Evolutionary conservation across 2,113 vertebrate genomes (phyloP).

Genomic region (Sorex araneus): DNA sequence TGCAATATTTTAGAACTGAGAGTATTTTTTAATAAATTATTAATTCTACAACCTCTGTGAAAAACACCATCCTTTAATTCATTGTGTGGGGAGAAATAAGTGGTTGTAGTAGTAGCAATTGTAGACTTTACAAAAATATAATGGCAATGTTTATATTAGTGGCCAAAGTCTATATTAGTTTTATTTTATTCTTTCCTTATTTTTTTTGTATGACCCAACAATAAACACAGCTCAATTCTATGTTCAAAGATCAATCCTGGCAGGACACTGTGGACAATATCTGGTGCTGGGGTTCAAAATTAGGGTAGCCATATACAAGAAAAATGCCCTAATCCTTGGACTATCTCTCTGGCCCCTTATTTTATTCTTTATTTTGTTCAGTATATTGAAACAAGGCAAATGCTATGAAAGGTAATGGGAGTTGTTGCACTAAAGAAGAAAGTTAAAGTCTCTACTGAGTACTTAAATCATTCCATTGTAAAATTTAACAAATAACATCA

Average conservation of each 20-base stretch:
- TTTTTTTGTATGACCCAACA: too few relatives aligned
- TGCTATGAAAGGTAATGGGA: background rate
- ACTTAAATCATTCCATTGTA: background rate
- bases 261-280: too few relatives aligned
- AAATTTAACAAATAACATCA: background rate
- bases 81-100: background rate
- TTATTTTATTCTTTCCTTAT: background rate
- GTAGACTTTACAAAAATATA: background rate
- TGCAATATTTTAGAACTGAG: background rate
- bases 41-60: slow-evolving; percentile 12
- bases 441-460: background rate
- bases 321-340: too few relatives aligned
- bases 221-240: too few relatives aligned
- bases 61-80: slow-evolving; percentile 39
- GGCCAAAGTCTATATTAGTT: background rate
- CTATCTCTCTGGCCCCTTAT: background rate
- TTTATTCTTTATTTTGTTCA: slow-evolving; percentile 36
- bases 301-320: too few relatives aligned
- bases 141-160: background rate
- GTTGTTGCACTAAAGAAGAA: slow-evolving; percentile 45
- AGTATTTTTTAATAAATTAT: background rate
- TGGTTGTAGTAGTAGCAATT: background rate
- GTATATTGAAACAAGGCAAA: background rate
- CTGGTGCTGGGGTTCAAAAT: too few relatives aligned
- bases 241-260: too few relatives aligned